Base-by-base conservation (phyloP, 2,113 vertebrate species). In the Prietella phreatophila region DNA sequence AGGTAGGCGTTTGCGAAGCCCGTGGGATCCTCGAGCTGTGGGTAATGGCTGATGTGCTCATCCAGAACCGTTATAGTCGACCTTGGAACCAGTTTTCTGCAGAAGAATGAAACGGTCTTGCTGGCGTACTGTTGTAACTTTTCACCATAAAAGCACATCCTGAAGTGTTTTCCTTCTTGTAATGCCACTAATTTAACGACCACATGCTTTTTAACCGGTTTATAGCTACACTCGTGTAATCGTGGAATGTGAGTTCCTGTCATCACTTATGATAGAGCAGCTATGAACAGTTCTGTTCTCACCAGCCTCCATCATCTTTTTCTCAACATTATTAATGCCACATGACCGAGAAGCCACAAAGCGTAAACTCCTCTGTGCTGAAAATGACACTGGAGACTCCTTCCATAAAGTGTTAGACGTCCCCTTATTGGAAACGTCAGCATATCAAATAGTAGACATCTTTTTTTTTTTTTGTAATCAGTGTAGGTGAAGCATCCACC, bases 31-130 rank as follows among this genome's bases (percentile, higher is more conserved):
- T 99, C 98, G 91, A 99, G 96, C 93, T 99, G 98, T 1, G 96
- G 98, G 30, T 99, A 99, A 93, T 99, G 98, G 91, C 97, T 97
- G 90, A 99, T 97, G 95, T 99, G 97, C 36, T 98, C 96, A 0
- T 98, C 97, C 92, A 99, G 92, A 90, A 99, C 93, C 0, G 96
- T 96, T 86, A 99, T 89, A 0, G 97, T 98, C 3, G 98, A 99
- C 88, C 85, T 94, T 79, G 94, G 96, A 86, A 99, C 96, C 93
- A 96, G 93, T 88, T 96, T 95, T 92, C 97, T 99, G 93, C 81
- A 76, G 86, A 11, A 30, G 22, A 71, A 36, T 36, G 19, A 71
- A 69, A 67, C 13, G 2, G n/a, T 13, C 7, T 8, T n/a, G 10
- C 25, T 61, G 22, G 6, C 20, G 2, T 25, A 22, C 22, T 25